Conservation (phyloP, 2,113 vertebrate species). For the Clarias gariepinus region DNA sequence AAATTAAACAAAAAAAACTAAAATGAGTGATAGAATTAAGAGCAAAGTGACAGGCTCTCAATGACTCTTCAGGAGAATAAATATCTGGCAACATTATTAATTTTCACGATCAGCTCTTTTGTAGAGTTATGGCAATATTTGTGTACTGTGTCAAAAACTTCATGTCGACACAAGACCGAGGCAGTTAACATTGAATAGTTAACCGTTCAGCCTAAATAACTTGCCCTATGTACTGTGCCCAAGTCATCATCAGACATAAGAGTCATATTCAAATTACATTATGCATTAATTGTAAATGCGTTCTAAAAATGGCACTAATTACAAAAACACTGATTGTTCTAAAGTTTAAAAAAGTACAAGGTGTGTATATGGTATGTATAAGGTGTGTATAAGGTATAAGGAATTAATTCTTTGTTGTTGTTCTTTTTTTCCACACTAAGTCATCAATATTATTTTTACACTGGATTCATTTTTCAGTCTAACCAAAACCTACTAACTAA, state of each 20-base stretch:
- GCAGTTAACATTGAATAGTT: background rate
- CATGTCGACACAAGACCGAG: background rate
- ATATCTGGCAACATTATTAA: background rate
- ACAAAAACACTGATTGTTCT: background rate
- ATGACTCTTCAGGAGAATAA: background rate
- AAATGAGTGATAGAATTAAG: background rate
- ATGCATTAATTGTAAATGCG: background rate
- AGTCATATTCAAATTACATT: background rate
- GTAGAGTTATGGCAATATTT: background rate
- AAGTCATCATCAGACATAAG: background rate
- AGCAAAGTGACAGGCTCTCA: background rate
- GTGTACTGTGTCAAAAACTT: conserved; percentile 1
- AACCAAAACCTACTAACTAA: background rate
- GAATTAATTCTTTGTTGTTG: background rate
- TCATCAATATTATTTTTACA: conserved; percentile 1
- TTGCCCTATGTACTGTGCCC: background rate
- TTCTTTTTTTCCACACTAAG: background rate
- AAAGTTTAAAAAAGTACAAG: background rate
- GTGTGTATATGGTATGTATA: background rate
- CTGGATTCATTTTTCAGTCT: background rate
- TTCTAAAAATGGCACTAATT: background rate
- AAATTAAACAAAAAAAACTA: background rate
- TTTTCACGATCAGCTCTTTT: conserved; percentile 5
- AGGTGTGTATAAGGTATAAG: background rate
- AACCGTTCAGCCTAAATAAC: background rate